Base-by-base conservation (phyloP, 53 echinoderm and acorn worm genomes). In the Echinometra lucunter region DNA sequence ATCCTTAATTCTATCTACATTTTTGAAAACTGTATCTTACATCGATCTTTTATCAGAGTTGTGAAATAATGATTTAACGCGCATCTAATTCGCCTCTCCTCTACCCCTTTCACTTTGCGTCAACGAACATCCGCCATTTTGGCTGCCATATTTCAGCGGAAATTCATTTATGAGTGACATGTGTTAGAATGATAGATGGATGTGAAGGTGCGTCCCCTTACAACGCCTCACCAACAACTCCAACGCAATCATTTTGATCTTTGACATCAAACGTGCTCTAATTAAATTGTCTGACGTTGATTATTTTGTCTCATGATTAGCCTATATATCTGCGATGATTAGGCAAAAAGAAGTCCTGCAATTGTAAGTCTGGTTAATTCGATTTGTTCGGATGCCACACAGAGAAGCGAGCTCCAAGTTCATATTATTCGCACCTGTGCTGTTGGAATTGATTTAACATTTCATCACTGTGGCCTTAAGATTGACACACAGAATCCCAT, bases 121-220 rank as follows among this genome's bases (percentile, higher is more conserved):
- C 21, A 12, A 49, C 85, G 85, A 45, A 23, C 74, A 78, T 18
- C 13, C 30, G 37, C 85, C 45, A 85, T 81, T 85, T 85, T 85
- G 85, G 8, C n/a, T 49, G 49, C 47, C 85, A 47, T 19, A 27
- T 85, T 49, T n/a, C 42, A 60, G 58, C 89, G 91, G 91, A 91
- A 91, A 70, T 91, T 69, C 69, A 42, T 70, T 91, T 91, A 91
- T 67, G 70, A 91, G 40, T 69, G 91, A 44, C 91, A 91, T 40
- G 91, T 91, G 69, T 91, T 69, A 27, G 45, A 45, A 10, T 67
- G 91, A 66, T 44, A 66, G 91, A 91, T 66, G 42, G 91, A 69
- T 18, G 69, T 45, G 37, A 45, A 66, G 69, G 91, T 67, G 67
- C 91, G 69, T 45, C 91, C 91, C 69, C 45, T 37, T 44, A 58